Evolutionary conservation across 1,140 invertebrate species (phyloP), one percentile per base, ranked within the genome.

Genomic region (Amphibalanus amphitrite): DNA sequence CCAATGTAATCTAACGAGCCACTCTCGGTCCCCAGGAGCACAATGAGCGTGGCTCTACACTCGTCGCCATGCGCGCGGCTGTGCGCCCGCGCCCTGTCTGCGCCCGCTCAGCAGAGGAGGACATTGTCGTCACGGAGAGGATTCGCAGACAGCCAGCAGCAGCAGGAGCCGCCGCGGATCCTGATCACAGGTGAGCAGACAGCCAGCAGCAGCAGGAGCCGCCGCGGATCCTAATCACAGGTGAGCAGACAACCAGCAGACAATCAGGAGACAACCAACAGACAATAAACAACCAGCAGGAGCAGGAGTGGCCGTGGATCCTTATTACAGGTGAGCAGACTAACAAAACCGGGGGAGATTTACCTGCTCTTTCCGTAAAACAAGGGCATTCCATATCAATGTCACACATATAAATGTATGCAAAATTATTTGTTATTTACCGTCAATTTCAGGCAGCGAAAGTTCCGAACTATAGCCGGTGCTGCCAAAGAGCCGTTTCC

Each of bases 101-200:
- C 17, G 10, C 23, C 47, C 6, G 47, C 17, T 20, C 13, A 23
- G 13, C 47, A 38, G 38, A 6, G 47, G 20, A 8, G 47, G 23
- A 1, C 47, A 8, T 1, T 59, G 6, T 59, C 20, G 10, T 59
- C 47, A 8, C 6, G 47, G 1, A 1, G 47, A 59, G 47, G 20
- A 6, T 23, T 38, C 33, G 4, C 33, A 4, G 33, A 59, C 6
- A 59, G 10, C 13, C 47, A 59, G 47, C 13, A 13, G 47, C 47
- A 69, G 69, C n/a, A 69, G 69, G 69, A 69, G 25, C 69, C 69
- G 3, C 69, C 69, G 0, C 33, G 69, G n/a, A 69, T 69, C 47
- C 28, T 69, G 10, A 69, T 69, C 69, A 69, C 69, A 69, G 69
- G 69, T 69, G 69, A 28, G 28, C 8, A 28, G 28, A 8, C 13